Percentiles rank a stretch among this genome's conserved stretches.
Conservation (phyloP, 2,888 invertebrate species). For the Andrena dorsata region DNA sequence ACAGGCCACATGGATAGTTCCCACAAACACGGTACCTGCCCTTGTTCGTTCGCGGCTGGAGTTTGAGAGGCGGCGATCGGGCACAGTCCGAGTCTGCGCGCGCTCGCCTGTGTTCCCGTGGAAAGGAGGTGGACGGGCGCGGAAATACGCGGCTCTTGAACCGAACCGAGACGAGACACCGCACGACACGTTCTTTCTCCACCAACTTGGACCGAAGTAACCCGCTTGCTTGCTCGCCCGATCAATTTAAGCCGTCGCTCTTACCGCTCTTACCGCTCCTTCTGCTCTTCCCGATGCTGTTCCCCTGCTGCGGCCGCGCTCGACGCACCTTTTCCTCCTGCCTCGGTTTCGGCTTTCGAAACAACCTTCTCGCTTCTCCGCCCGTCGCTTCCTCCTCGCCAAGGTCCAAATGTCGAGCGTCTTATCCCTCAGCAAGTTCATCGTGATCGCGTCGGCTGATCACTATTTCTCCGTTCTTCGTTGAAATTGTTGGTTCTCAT, state of each 20-base stretch:
- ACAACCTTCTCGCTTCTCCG: neutral
- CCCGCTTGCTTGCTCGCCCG: constrained; percentile 72
- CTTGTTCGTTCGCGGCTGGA: neutral
- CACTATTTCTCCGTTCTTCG: too few species aligned
- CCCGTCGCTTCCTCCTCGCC: neutral
- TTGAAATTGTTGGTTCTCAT: too few species aligned
- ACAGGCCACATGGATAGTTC: neutral
- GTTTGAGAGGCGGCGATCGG: neutral
- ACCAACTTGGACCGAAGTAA: constrained; percentile 76
- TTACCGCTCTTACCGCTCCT: constrained; percentile 47
- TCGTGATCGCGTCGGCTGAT: too few species aligned
- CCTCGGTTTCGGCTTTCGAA: constrained; percentile 1
- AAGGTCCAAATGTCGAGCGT: neutral
- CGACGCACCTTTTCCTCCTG: constrained; percentile 12
- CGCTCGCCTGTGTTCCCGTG: neutral
- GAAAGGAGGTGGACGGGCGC: neutral
- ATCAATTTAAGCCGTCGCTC: constrained; percentile 76
- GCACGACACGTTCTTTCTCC: constrained; percentile 70
- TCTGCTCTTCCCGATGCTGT: constrained; percentile 38
- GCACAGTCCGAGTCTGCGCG: neutral
- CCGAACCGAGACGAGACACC: constrained; percentile 1
- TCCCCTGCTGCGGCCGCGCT: constrained; percentile 11
- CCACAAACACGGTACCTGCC: neutral
- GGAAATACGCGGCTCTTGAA: neutral
- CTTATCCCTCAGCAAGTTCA: too few species aligned